phyloP scores from a whole-genome alignment of 30 jellyfish, hydroid and myxozoan species.

The Turritopsis dohrnii region DNA sequence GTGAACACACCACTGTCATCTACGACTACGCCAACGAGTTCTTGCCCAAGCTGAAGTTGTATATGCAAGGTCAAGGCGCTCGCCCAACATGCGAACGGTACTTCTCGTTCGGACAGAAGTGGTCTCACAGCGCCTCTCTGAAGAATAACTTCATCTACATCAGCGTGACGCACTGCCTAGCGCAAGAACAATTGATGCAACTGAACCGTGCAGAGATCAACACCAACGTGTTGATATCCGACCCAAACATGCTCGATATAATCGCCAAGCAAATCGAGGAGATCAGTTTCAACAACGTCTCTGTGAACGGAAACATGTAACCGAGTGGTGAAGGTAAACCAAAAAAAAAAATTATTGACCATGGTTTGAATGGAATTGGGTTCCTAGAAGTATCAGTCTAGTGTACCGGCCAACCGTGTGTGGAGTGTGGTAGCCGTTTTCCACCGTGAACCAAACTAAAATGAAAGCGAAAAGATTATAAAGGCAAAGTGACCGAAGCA shows the following conservation, averaged over 20 bases:
- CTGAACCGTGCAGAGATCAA: slow-evolving; percentile 2
- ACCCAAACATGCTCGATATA: slow-evolving; percentile 65
- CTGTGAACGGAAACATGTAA: background rate
- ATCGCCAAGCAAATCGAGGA: slow-evolving; percentile 63
- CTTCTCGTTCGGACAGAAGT: slow-evolving; percentile 77
- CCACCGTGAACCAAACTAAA: too few relatives aligned
- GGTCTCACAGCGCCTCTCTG: slow-evolving; percentile 49
- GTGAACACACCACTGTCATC: slow-evolving; percentile 81
- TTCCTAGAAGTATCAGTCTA: too few relatives aligned
- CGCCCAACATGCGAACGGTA: slow-evolving; percentile 72
- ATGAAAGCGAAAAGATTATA: too few relatives aligned
- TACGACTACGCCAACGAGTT: slow-evolving; percentile 50
- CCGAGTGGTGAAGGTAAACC: background rate
- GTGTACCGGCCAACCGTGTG: too few relatives aligned
- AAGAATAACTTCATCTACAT: slow-evolving; percentile 55
- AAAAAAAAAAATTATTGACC: background rate
- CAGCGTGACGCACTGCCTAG: slow-evolving; percentile 71
- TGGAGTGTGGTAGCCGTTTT: too few relatives aligned
- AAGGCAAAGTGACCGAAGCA: too few relatives aligned
- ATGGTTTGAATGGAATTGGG: too few relatives aligned
- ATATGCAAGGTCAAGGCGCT: slow-evolving; percentile 50
- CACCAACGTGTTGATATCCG: slow-evolving; percentile 53
- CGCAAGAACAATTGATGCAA: slow-evolving; percentile 49
- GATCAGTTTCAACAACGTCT: slow-evolving; percentile 13
- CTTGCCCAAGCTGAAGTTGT: slow-evolving; percentile 41